phyloP scores from a whole-genome alignment of 2,888 invertebrate species.

The Hemaris fuciformis region DNA sequence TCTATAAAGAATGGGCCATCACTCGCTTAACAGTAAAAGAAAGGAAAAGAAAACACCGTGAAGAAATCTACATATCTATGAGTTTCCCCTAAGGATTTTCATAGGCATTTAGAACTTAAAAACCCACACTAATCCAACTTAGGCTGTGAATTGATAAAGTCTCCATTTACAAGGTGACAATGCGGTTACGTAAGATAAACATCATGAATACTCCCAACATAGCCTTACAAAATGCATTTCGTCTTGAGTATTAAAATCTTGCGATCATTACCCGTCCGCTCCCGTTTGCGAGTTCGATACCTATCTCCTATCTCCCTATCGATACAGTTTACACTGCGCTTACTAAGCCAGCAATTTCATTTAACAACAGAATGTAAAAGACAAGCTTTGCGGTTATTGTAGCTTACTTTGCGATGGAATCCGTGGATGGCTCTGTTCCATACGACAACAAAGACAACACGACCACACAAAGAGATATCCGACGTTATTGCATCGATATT shows the following conservation, averaged over 20 bases:
- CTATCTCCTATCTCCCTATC: background rate
- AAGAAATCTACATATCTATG: no score
- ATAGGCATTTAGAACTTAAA: no score
- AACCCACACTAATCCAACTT: no score
- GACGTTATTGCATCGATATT: conserved; percentile 18
- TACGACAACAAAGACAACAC: conserved; percentile 31
- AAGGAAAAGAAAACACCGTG: no score
- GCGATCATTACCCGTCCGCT: background rate
- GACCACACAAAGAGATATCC: conserved; percentile 21
- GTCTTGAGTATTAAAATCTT: background rate
- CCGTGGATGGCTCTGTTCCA: conserved; percentile 20
- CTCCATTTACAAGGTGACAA: no score
- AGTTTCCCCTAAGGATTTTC: no score
- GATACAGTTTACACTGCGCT: conserved; percentile 25
- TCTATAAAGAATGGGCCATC: no score
- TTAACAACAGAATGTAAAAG: conserved; percentile 37
- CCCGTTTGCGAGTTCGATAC: background rate
- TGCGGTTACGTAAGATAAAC: background rate
- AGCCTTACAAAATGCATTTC: background rate
- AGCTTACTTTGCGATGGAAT: conserved; percentile 26
- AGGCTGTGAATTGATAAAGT: no score
- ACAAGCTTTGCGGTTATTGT: conserved; percentile 34
- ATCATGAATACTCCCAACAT: background rate
- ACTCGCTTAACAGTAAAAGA: no score
- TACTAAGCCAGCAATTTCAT: conserved; percentile 37